Base-by-base conservation (phyloP, 2,113 vertebrate species). In the Uria aalge region DNA sequence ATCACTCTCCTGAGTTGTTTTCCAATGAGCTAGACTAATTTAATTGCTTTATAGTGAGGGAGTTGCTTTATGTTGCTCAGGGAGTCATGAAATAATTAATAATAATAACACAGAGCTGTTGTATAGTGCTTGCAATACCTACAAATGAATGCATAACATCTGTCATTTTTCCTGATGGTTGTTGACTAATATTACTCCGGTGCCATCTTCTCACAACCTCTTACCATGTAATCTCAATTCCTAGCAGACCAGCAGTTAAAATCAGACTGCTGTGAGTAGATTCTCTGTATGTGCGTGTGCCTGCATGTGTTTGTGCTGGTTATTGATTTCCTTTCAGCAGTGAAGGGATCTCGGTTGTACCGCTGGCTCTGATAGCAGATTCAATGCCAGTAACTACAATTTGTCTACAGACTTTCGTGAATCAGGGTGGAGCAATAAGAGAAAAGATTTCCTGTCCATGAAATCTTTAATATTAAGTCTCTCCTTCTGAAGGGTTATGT, bases 71-170 rank as follows among this genome's bases (percentile, higher is more conserved):
- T 66, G 23, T 66, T 84, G 60, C 79, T 91, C 48, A 72, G 11
- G 57, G 64, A 94, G 92, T 96, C 83, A 85, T 64, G 75, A 80
- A 90, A 75, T 74, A 88, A 57, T 88, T 84, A 88, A 88, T 84
- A 86, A 29, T 76, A 92, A 83, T 75, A 76, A 87, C 5, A 9
- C 45, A 67, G 91, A 94, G 84, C 57, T 95, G 81, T 89, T 94
- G 83, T 92, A 17, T 53, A 45, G 48, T 57, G 45, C 53, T 82
- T 95, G 77, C 53, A 95, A 10, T 89, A 88, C 62, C 30, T 80
- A 14, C 26, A 67, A 79, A 89, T 69, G 38, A 76, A 55, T 73
- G 50, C 77, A 53, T 52, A 24, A 47, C 57, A 45, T 75, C 87
- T 87, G 79, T 91, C 48, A 62, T 76, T 89, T 84, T 76, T 95